Percentiles rank a stretch among this genome's conserved stretches.
Evolutionary conservation across 2,888 invertebrate species (phyloP).

Genomic region (Stenchaetothrips biformis): DNA sequence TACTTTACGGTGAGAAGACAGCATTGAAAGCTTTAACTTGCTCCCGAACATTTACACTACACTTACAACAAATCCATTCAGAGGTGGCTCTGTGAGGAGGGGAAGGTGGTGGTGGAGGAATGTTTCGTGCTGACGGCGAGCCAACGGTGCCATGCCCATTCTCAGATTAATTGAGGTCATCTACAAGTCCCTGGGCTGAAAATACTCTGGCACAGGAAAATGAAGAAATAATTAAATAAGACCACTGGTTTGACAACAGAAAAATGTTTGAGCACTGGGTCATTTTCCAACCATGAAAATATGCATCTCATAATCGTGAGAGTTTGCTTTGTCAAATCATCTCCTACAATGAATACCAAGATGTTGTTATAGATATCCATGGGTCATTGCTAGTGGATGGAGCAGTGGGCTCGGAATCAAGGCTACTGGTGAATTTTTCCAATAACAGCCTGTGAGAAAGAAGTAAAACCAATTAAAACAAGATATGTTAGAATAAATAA

Average conservation of each 20-base stretch:
- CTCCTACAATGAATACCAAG: conserved; percentile 90
- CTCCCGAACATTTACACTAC: conserved; percentile 51
- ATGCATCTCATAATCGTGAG: conserved; percentile 91
- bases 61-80: too few relatives aligned
- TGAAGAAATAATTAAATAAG: conserved; percentile 8
- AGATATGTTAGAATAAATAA: not conserved
- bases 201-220: conserved; percentile 75
- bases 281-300: conserved; percentile 71
- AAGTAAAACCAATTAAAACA: conserved; percentile 27
- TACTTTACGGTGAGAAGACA: conserved; percentile 42
- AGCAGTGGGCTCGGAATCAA: conserved; percentile 94
- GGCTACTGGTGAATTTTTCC: conserved; percentile 90
- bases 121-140: conserved; percentile 39
- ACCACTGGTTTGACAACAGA: not conserved
- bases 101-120: conserved; percentile 57
- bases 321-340: conserved; percentile 50
- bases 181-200: conserved; percentile 78
- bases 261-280: conserved; percentile 3
- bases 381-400: conserved; percentile 90
- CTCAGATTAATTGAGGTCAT: conserved; percentile 71
- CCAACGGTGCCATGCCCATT: conserved; percentile 55
- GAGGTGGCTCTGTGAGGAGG: conserved; percentile 56
- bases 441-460: conserved; percentile 79
- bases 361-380: conserved; percentile 99
- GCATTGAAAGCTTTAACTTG: conserved; percentile 51